Evolutionary conservation across 2,797 vertebrate genomes (phyloP).

Genomic region (Syngnathus acus): DNA sequence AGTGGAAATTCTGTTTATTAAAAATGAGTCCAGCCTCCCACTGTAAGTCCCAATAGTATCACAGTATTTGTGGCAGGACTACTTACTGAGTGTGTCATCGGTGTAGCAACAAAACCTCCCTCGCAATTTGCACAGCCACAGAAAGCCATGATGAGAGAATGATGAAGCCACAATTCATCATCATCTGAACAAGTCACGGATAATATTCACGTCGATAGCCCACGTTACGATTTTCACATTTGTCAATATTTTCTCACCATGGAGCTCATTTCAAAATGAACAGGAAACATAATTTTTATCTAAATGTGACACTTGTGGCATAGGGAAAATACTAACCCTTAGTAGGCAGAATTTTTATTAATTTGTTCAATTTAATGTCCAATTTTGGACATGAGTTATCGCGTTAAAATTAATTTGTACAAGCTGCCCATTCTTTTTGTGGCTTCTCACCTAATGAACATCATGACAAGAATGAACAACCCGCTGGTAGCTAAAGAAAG

Average conservation of each 20-base stretch:
- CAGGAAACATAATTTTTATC: too few species aligned
- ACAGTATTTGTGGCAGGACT: conserved; percentile 35
- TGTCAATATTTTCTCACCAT: not conserved
- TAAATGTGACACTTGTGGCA: too few species aligned
- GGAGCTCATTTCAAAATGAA: too few species aligned
- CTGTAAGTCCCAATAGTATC: conserved; percentile 30
- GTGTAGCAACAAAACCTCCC: conserved; percentile 37
- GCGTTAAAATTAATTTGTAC: too few species aligned
- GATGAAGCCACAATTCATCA: conserved; percentile 18
- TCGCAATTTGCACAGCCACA: conserved; percentile 14
- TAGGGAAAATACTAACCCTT: too few species aligned
- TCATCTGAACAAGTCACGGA: conserved; percentile 5
- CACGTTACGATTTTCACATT: not conserved
- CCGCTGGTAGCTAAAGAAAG: too few species aligned
- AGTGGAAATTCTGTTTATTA: conserved; percentile 7
- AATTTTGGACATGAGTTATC: too few species aligned
- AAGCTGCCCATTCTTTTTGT: too few species aligned
- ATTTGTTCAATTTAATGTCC: too few species aligned
- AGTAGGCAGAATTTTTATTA: too few species aligned
- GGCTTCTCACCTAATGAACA: too few species aligned
- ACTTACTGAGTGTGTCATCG: conserved; percentile 33
- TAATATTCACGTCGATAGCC: not conserved
- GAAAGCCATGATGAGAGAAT: conserved; percentile 22
- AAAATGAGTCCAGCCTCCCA: conserved; percentile 19
- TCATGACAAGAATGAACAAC: too few species aligned